Percentiles rank a stretch among this genome's conserved stretches.
Evolutionary conservation across 2,797 vertebrate species (phyloP).

Genomic region (Syngnathus rostellatus): DNA sequence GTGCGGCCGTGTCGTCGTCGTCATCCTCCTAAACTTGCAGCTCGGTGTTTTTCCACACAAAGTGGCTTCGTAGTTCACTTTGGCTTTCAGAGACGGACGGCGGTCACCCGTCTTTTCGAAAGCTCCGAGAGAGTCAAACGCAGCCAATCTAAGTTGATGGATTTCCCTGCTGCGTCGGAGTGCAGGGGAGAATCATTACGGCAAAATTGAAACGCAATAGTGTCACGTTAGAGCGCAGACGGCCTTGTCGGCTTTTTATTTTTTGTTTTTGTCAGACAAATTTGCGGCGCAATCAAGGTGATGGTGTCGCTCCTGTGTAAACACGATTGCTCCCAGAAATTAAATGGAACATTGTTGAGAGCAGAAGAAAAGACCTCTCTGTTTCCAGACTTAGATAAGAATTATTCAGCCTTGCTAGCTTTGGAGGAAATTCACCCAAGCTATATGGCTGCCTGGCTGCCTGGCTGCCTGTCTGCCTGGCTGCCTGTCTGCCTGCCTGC

Average conservation of each 20-base stretch:
- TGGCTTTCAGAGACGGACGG: not conserved
- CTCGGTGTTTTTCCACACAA: not conserved
- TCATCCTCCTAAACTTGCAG: not conserved
- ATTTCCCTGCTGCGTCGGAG: not conserved
- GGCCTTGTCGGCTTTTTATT: not conserved
- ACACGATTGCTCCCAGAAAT: not conserved
- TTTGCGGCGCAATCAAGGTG: not conserved
- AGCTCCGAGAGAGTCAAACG: not conserved
- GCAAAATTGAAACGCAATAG: not conserved
- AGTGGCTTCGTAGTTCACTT: not conserved
- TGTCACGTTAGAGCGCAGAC: not conserved
- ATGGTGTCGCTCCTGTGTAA: not conserved
- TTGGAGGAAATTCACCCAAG: not conserved
- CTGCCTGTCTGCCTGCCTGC: too few relatives aligned
- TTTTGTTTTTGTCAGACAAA: not conserved
- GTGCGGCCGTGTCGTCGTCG: not conserved
- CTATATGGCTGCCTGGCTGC: too few relatives aligned
- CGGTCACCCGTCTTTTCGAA: not conserved
- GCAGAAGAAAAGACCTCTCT: not conserved
- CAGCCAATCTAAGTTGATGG: not conserved
- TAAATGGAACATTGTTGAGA: not conserved
- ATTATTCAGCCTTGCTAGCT: not conserved
- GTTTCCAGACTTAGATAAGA: not conserved
- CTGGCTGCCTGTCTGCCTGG: too few relatives aligned
- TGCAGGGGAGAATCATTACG: conserved; percentile 2